These are phyloP conservation scores for Coenobita brevimanus DNA, from an alignment of 1,140 invertebrate genomes.

Conservation along the genomic window DNA sequence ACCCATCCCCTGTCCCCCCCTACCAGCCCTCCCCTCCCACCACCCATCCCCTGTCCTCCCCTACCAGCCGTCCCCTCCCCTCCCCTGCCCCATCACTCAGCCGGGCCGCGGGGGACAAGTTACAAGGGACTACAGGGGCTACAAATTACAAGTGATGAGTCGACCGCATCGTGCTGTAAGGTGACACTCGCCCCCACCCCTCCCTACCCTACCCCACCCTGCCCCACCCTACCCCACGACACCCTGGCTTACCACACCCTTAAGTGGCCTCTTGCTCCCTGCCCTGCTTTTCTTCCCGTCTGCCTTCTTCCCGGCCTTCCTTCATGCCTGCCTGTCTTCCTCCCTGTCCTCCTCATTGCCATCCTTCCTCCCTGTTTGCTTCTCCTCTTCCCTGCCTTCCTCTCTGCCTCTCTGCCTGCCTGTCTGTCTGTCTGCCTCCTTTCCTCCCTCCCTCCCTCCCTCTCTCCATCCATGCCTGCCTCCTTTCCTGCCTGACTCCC, in stretches of 20 bases:
- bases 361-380: background rate
- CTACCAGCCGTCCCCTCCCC: too few relatives aligned
- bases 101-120: background rate
- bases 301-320: too few relatives aligned
- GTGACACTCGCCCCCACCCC: background rate
- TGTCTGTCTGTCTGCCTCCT: background rate
- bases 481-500: background rate
- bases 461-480: background rate
- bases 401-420: background rate
- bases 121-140: background rate
- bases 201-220: background rate
- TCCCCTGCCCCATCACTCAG: background rate
- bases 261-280: too few relatives aligned
- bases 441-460: background rate
- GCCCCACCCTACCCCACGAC: background rate
- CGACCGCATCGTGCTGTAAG: background rate
- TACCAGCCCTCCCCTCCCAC: too few relatives aligned
- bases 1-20: too few relatives aligned
- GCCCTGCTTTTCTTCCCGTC: too few relatives aligned
- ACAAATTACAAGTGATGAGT: constrained; percentile 30
- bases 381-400: background rate
- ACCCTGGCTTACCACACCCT: too few relatives aligned
- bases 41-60: too few relatives aligned
- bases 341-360: background rate
- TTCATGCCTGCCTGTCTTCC: too few relatives aligned